Conservation (phyloP, 2,113 vertebrate genomes). For the Fukomys damarensis region DNA sequence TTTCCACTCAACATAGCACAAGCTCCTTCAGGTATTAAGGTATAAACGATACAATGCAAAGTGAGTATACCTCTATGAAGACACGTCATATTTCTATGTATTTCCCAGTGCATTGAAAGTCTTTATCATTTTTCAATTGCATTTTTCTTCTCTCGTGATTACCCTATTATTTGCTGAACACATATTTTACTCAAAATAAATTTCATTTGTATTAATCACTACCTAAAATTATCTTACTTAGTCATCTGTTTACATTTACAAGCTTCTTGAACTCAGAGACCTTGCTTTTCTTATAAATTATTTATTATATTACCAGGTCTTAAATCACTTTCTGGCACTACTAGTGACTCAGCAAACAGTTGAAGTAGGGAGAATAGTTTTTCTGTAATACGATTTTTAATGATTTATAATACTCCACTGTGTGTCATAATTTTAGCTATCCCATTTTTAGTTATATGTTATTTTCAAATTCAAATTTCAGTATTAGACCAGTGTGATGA, state of each 20-base stretch:
- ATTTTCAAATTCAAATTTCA: conserved; percentile 30
- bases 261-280: neutral
- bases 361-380: conserved; percentile 46
- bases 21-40: neutral
- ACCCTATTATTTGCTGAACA: neutral
- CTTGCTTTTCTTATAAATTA: neutral
- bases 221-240: conserved; percentile 15
- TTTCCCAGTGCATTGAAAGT: neutral
- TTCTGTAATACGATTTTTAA: conserved; percentile 33
- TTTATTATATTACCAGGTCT: neutral
- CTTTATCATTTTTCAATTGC: neutral
- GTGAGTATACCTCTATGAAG: neutral
- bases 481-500: neutral
- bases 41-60: neutral
- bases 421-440: neutral
- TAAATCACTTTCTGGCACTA: neutral
- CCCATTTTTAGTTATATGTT: conserved; percentile 9
- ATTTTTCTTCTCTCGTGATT: neutral
- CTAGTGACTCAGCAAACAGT: conserved; percentile 45
- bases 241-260: conserved; percentile 18
- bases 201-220: conserved; percentile 9
- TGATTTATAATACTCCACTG: neutral
- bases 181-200: conserved; percentile 1
- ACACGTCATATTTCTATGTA: neutral
- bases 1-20: neutral